Percentiles rank a stretch among this genome's conserved stretches.
phyloP scores from a whole-genome alignment of 2,113 vertebrate species.

The Calonectris borealis region DNA sequence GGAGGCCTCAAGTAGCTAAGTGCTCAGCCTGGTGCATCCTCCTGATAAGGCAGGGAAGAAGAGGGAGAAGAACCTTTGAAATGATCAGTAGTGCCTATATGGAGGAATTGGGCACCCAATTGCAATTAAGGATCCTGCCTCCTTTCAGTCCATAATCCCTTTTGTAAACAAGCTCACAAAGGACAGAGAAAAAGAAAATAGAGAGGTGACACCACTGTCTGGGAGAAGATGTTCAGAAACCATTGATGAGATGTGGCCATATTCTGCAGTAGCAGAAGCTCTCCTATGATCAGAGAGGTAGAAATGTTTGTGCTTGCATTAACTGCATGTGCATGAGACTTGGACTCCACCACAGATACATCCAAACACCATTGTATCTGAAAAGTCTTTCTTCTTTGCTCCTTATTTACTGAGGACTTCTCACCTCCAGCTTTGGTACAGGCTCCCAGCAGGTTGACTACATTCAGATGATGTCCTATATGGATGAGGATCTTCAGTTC shows the following conservation, averaged over 20 bases:
- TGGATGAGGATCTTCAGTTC: constrained; percentile 96
- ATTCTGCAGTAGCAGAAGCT: neutral
- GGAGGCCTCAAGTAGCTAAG: neutral
- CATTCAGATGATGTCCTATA: constrained; percentile 92
- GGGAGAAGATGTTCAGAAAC: neutral
- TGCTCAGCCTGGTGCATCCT: neutral
- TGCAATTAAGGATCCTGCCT: neutral
- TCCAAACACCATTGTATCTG: neutral
- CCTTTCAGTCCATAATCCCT: neutral
- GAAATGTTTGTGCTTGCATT: neutral
- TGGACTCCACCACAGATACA: neutral
- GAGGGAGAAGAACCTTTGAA: neutral
- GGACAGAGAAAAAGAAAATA: neutral
- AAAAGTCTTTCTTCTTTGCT: neutral
- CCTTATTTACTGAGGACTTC: neutral
- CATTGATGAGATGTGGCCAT: neutral
- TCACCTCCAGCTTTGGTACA: constrained; percentile 94
- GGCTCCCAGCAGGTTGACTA: constrained; percentile 92
- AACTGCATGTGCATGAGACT: neutral
- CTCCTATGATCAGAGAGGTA: neutral
- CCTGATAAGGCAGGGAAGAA: neutral
- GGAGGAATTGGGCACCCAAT: neutral
- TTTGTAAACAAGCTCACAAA: neutral
- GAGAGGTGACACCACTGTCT: neutral
- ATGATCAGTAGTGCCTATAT: neutral